These are phyloP conservation scores for Cotesia vestalis DNA, from an alignment of 1,140 invertebrate genomes.

Conservation along the genomic window DNA sequence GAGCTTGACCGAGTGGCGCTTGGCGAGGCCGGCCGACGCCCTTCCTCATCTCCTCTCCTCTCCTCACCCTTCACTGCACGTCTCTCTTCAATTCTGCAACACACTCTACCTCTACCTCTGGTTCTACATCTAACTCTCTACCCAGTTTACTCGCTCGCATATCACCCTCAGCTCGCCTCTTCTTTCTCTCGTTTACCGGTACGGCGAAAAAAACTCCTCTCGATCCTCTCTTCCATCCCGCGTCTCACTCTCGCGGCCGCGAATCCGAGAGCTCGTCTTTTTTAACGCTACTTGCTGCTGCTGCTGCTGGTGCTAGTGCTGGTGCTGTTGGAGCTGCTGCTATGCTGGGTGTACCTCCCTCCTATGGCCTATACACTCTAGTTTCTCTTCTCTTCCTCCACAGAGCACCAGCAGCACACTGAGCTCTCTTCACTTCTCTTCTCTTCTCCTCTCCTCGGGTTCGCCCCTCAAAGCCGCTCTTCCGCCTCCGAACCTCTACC, in stretches of 20 bases:
- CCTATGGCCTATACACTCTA: not conserved
- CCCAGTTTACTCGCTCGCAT: no score
- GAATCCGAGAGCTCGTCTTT: conserved; percentile 22
- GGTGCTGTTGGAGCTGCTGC: conserved; percentile 26
- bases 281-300: conserved; percentile 37
- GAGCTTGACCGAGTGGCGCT: conserved; percentile 61
- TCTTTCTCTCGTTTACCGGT: conserved; percentile 5
- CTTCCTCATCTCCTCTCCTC: conserved; percentile 43
- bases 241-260: conserved; percentile 2
- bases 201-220: not conserved
- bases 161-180: not conserved
- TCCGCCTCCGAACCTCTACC: conserved; percentile 34
- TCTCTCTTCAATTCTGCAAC: conserved; percentile 1
- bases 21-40: conserved; percentile 59
- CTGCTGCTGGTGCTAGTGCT: not conserved
- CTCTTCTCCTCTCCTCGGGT: conserved; percentile 19
- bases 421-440: conserved; percentile 23
- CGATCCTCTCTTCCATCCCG: not conserved
- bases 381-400: not conserved
- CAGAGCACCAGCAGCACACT: not conserved
- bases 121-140: not conserved
- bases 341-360: conserved; percentile 12
- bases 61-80: conserved; percentile 8
- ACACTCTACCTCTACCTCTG: conserved; percentile 8
- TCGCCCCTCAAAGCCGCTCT: conserved; percentile 1